Evolutionary conservation across 2,797 vertebrate genomes (phyloP), one percentile per base, ranked within the genome.

Genomic region (Pangasius krempfi): DNA sequence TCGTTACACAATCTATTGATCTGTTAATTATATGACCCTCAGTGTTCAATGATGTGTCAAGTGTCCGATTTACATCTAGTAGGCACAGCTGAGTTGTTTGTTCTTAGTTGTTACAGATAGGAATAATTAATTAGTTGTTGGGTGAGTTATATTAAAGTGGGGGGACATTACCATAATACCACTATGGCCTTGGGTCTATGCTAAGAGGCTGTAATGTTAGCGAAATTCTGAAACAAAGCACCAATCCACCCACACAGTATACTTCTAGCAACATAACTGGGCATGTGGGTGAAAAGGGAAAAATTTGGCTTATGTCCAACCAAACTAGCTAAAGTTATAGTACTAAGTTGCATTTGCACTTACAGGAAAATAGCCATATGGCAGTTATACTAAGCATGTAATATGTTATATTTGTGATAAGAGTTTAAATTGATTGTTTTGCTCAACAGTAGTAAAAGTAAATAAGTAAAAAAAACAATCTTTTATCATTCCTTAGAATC

Each of bases 1-100:
- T 83, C 25, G 40, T 66, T 83, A 83, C 13, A 64, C 81, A 66
- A 50, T 20, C 40, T 50, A 84, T 84, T 68, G 27, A 84, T 84
- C 18, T 12, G 44, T 50, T 68, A 68, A 84, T 84, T 22, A 22
- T 68, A 33, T 50, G 44, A 52, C 52, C 44, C 16, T 66, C 60
- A 0, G 82, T 84, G 62, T 33, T 33, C 40, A 66, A 2, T 66
- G 16, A n/a, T 83, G 60, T 83, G 60, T 66, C 8, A 50, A 37
- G 33, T 58, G 78, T 81, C 30, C 20, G 14, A 58, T 81, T 81
- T 6, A 40, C 52, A 5, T 60, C 37, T 62, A 2, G 20, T 25
- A 58, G 13, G 8, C 60, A 47, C 58, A 66, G 10, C 22, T 66
- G 27, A 66, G 33, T 64, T 60, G 22, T 60, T 82, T 40, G 1